Evolutionary conservation across 1,140 invertebrate species (phyloP).

Genomic region (Tachypleus tridentatus): DNA sequence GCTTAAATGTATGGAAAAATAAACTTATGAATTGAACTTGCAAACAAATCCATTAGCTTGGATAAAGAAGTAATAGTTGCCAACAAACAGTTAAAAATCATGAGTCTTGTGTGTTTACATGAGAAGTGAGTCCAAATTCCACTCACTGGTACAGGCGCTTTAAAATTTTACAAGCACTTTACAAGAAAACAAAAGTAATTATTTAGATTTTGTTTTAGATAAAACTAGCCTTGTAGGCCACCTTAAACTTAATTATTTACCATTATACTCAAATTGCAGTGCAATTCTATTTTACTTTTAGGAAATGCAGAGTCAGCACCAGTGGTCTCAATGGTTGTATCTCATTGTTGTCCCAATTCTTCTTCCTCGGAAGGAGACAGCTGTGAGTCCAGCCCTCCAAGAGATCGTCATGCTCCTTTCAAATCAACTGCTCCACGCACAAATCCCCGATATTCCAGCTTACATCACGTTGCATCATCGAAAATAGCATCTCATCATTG

Average conservation of each 20-base stretch:
- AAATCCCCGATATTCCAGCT: slow-evolving; percentile 26
- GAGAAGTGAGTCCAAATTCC: too few species aligned
- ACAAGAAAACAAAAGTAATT: neutral
- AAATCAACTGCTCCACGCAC: slow-evolving; percentile 30
- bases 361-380: slow-evolving; percentile 25
- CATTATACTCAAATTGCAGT: neutral
- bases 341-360: slow-evolving; percentile 20
- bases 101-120: too few species aligned
- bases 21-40: too few species aligned
- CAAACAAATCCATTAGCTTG: too few species aligned
- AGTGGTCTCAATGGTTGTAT: slow-evolving; percentile 17
- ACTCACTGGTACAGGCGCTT: too few species aligned
- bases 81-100: too few species aligned
- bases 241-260: neutral
- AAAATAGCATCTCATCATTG: neutral
- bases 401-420: slow-evolving; percentile 24
- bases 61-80: too few species aligned
- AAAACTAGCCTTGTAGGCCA: neutral
- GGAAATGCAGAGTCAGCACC: slow-evolving; percentile 16
- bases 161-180: neutral
- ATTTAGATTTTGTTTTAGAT: neutral
- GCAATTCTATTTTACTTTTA: slow-evolving; percentile 13
- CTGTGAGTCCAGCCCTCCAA: slow-evolving; percentile 27
- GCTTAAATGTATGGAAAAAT: too few species aligned
- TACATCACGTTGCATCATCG: neutral